Evolutionary conservation across 2,888 invertebrate genomes (phyloP).

Genomic region (Malachius bipustulatus): DNA sequence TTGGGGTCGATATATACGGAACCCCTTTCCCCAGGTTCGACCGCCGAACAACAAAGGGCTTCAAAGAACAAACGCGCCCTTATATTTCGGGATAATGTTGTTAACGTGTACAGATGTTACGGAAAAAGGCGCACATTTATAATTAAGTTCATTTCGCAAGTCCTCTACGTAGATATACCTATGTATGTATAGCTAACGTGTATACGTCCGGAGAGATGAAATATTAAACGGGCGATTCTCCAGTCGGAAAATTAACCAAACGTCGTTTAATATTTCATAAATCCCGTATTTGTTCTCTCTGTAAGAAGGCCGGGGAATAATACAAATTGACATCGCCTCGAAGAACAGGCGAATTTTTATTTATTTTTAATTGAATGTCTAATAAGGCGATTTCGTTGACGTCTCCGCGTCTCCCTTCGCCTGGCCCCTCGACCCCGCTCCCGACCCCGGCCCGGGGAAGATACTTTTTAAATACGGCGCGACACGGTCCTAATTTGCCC

Average conservation of each 20-base stretch:
- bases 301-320: slow-evolving; percentile 21
- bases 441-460: neutral
- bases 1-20: too few relatives aligned
- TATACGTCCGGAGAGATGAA: slow-evolving; percentile 15
- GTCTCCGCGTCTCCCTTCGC: too few relatives aligned
- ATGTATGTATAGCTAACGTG: slow-evolving; percentile 9
- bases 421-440: too few relatives aligned
- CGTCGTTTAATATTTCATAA: slow-evolving; percentile 31
- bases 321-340: slow-evolving; percentile 24
- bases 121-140: slow-evolving; percentile 10
- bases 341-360: slow-evolving; percentile 25
- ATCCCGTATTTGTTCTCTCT: slow-evolving; percentile 30
- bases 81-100: neutral
- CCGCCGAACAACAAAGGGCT: too few relatives aligned
- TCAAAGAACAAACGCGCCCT: too few relatives aligned
- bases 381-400: slow-evolving; percentile 20
- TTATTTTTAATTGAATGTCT: slow-evolving; percentile 22
- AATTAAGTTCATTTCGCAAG: slow-evolving; percentile 18
- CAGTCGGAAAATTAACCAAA: slow-evolving; percentile 30
- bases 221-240: slow-evolving; percentile 24
- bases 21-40: too few relatives aligned
- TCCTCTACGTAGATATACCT: too few relatives aligned
- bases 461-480: slow-evolving; percentile 1
- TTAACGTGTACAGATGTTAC: slow-evolving; percentile 1
- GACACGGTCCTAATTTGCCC: neutral